Conservation (phyloP, 2,888 invertebrate species). For the Aspidiotus destructor region DNA sequence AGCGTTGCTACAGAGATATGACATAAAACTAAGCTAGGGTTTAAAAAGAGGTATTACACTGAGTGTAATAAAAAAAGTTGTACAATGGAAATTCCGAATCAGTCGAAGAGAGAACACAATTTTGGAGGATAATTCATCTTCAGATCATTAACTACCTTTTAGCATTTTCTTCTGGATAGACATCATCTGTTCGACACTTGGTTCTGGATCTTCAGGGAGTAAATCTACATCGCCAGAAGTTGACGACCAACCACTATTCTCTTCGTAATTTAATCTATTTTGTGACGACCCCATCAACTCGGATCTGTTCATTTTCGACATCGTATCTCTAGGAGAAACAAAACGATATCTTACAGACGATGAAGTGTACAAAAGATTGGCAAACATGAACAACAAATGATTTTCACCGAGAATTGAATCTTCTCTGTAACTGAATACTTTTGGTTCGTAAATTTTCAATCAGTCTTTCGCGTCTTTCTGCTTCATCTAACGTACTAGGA, state of each 20-base stretch:
- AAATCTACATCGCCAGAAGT: slow-evolving; percentile 6
- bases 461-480: slow-evolving; percentile 52
- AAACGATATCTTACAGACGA: not conserved
- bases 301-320: slow-evolving; percentile 20
- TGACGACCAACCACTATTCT: slow-evolving; percentile 16
- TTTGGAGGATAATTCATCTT: not conserved
- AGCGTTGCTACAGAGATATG: too few relatives aligned
- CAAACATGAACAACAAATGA: not conserved
- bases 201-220: slow-evolving; percentile 16
- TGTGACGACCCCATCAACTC: slow-evolving; percentile 18
- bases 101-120: not conserved
- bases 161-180: slow-evolving; percentile 9
- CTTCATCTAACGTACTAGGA: slow-evolving; percentile 52
- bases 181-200: slow-evolving; percentile 13
- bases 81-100: not conserved
- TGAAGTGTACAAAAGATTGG: not conserved
- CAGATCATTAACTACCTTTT: slow-evolving; percentile 5
- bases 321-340: slow-evolving; percentile 15
- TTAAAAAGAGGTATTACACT: too few relatives aligned
- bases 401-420: slow-evolving; percentile 36
- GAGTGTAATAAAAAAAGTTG: too few relatives aligned
- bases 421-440: slow-evolving; percentile 49
- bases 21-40: too few relatives aligned
- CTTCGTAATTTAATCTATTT: slow-evolving; percentile 2
- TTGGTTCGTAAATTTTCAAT: slow-evolving; percentile 53